Conservation (phyloP, 2,113 vertebrate species). For the Psophia crepitans region DNA sequence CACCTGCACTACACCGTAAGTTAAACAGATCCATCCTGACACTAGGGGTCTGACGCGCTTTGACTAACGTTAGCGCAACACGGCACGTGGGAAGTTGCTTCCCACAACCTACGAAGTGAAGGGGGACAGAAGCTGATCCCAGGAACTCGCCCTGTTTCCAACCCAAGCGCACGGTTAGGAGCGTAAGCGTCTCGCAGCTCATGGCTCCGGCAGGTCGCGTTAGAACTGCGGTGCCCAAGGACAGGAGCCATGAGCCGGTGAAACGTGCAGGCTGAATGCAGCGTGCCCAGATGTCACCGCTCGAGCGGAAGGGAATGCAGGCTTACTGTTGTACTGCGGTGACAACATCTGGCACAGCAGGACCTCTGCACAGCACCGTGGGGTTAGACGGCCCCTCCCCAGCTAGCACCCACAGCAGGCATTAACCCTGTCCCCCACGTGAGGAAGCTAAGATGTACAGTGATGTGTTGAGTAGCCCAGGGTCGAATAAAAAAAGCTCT, state of each 20-base stretch:
- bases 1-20: rapidly evolving
- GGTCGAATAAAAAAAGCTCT: background rate
- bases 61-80: background rate
- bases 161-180: background rate
- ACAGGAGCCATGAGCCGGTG: background rate
- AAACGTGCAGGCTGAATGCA: background rate
- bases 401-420: rapidly evolving
- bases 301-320: background rate
- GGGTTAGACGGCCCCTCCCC: background rate
- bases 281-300: background rate
- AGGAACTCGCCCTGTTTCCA: background rate
- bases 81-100: rapidly evolving
- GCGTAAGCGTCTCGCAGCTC: rapidly evolving
- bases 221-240: rapidly evolving
- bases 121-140: background rate
- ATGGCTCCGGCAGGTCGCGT: background rate
- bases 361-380: rapidly evolving
- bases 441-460: background rate
- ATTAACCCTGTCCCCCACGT: background rate
- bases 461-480: rapidly evolving
- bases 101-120: background rate
- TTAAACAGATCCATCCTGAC: background rate
- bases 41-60: rapidly evolving
- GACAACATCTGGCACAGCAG: background rate
- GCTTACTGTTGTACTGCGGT: background rate